These are phyloP conservation scores for Fukomys damarensis DNA, from an alignment of 2,113 vertebrate genomes.

Conservation along the genomic window DNA sequence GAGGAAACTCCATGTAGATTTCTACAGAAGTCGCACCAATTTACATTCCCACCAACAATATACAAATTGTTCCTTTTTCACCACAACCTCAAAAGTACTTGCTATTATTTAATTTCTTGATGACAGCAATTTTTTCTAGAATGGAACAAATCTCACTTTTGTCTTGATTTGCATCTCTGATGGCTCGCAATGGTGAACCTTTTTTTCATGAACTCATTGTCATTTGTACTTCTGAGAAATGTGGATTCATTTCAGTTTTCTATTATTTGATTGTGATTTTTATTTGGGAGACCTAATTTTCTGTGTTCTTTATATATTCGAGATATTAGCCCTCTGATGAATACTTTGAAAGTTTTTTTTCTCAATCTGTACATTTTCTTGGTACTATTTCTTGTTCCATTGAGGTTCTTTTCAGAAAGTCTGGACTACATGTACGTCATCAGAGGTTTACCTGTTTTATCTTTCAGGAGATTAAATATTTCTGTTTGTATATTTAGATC, in stretches of 20 bases:
- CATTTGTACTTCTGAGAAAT: not conserved
- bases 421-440: not conserved
- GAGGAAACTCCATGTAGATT: not conserved
- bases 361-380: not conserved
- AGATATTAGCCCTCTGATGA: not conserved
- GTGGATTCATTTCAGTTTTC: not conserved
- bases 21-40: not conserved
- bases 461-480: not conserved
- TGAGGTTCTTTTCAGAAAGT: not conserved
- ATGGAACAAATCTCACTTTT: not conserved
- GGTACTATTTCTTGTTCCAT: not conserved
- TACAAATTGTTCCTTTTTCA: not conserved
- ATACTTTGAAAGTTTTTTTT: not conserved
- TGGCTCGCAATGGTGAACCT: not conserved
- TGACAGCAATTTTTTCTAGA: not conserved
- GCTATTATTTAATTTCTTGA: not conserved
- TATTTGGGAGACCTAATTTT: not conserved
- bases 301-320: not conserved
- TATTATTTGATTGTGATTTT: not conserved
- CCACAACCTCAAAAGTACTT: not conserved
- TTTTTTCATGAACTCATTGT: not conserved
- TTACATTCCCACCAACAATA: not conserved
- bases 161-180: not conserved
- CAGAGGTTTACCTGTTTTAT: not conserved
- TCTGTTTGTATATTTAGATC: not conserved